A percentile compares a stretch with the other conserved stretches of the same genome.
phyloP scores from a whole-genome alignment of 2,113 vertebrate genomes.

The Lates calcarifer region DNA sequence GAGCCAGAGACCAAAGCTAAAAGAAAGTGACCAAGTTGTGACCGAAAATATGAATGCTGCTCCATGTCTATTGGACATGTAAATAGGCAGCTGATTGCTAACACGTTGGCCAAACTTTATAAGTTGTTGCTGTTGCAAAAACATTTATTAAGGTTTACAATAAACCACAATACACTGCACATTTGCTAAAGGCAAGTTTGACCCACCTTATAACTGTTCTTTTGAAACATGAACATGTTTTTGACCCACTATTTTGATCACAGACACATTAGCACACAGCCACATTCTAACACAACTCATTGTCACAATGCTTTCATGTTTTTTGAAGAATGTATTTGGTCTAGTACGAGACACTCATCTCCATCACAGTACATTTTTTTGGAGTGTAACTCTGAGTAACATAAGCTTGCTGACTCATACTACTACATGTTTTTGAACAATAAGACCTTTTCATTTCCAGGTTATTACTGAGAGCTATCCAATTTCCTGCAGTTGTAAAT shows the following conservation, averaged over 20 bases:
- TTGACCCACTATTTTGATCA: no score
- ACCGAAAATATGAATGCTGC: no score
- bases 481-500: slow-evolving; percentile 18
- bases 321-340: not conserved
- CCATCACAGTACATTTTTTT: not conserved
- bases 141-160: not conserved
- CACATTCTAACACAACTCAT: no score
- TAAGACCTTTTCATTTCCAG: slow-evolving; percentile 18
- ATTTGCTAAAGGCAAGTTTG: no score
- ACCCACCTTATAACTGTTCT: not conserved
- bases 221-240: no score
- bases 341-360: not conserved
- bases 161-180: not conserved
- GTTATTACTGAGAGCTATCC: slow-evolving; percentile 11
- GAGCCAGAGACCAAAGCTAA: no score
- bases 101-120: no score
- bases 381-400: not conserved
- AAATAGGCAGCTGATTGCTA: no score
- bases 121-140: no score
- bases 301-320: not conserved
- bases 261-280: no score
- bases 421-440: not conserved
- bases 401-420: not conserved
- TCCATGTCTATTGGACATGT: no score
- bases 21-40: no score